A percentile compares a stretch with the other conserved stretches of the same genome.
Conservation (phyloP, 2,888 invertebrate species). For the Leptothorax acervorum region DNA sequence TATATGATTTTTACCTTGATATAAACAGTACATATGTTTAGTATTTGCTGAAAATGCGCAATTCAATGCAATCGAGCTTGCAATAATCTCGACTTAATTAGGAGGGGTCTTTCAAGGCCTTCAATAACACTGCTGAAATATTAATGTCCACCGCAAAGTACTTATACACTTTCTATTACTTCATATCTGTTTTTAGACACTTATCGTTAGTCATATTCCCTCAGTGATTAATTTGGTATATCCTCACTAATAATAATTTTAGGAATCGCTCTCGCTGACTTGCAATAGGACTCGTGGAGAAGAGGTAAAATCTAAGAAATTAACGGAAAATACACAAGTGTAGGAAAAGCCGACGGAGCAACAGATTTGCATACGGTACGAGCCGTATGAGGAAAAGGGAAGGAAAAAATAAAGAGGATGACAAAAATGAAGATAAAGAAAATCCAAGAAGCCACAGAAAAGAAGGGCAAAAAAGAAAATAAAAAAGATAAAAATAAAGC, state of each 20-base stretch:
- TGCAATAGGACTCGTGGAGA: neutral
- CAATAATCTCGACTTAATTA: neutral
- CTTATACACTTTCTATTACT: constrained; percentile 1
- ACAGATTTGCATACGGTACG: neutral
- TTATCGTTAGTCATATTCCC: neutral
- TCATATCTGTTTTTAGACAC: constrained; percentile 20
- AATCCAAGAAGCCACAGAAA: neutral
- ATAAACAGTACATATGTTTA: no score
- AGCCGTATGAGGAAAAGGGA: neutral
- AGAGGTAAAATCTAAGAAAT: neutral
- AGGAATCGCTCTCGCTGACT: neutral
- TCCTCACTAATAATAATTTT: neutral
- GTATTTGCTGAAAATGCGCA: neutral
- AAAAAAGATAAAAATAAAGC: neutral
- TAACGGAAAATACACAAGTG: neutral
- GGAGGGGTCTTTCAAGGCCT: neutral
- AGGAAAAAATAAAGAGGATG: neutral
- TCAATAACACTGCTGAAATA: neutral
- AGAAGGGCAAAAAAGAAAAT: no score
- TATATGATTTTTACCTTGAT: no score
- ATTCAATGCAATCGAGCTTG: neutral
- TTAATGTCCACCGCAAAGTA: neutral
- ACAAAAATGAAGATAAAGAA: neutral
- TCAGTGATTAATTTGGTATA: neutral
- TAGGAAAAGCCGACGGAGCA: neutral